Base-by-base conservation (phyloP, 2,888 invertebrate species). In the Drosophila siamana region DNA sequence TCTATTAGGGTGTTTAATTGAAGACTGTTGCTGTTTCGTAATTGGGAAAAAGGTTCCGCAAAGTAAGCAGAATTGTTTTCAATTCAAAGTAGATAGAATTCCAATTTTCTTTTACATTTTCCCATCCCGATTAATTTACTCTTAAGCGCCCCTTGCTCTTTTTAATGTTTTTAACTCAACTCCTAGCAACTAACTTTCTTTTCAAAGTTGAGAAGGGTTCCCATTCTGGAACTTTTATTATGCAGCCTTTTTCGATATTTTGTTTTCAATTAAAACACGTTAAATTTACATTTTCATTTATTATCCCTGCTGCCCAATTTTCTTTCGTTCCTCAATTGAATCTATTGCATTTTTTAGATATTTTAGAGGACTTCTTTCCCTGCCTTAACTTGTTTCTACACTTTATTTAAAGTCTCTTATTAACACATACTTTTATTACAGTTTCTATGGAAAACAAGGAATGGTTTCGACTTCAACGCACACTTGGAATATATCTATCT, bases 401-500 rank as follows among this genome's bases (percentile, higher is more conserved):
- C 5, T 22, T 24, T 24, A 6, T 28, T 5, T 28, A 28, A 36
- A 33, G 33, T n/a, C 8, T 46, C 9, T 28, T n/a, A 11, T 11
- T 16, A 13, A 46, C 15, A 15, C 1, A n/a, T 1, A 4, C 24
- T 9, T 13, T 30, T 28, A 36, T 6, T 36, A 9, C 16, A n/a
- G 33, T 11, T 30, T 11, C 30, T n/a, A 1, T 2, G 8, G 8
- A 8, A 8, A 9, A 2, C 9, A 43, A 64, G 19, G 26, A 38
- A 33, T 50, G 19, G 43, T 19, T 19, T 19, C 19, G 3, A 19
- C 48, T 54, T 64, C 74, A 59, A 68, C 33, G 44, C 48, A 67
- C 40, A 48, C 33, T 24, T 28, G 28, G n/a, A 19, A 28, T 33
- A 33, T 33, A 4, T n/a, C 30, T 30, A 11, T 30, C 9, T 30